Percentiles rank a stretch among this genome's conserved stretches.
phyloP scores from a whole-genome alignment of 2,797 vertebrate species.

The Serranus cabrilla region DNA sequence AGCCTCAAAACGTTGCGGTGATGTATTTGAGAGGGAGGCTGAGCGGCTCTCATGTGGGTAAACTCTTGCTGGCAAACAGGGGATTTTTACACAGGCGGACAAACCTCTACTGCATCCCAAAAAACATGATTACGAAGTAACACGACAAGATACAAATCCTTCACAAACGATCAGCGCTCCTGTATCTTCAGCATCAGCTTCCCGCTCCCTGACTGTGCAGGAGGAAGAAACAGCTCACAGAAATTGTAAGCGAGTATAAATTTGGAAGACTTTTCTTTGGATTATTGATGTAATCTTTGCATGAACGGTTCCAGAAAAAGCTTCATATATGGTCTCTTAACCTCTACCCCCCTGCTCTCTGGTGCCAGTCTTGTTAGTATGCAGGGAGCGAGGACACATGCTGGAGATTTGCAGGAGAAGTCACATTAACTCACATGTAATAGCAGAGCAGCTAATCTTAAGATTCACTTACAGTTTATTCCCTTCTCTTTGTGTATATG shows the following conservation, averaged over 20 bases:
- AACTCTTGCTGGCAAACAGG: slow-evolving; percentile 37
- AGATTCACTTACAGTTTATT: slow-evolving; percentile 39
- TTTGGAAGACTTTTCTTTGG: slow-evolving; percentile 22
- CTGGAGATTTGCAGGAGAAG: slow-evolving; percentile 7
- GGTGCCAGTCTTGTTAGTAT: slow-evolving; percentile 25
- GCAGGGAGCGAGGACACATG: slow-evolving; percentile 11
- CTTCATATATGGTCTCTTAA: background rate
- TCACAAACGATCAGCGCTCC: background rate
- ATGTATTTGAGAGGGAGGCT: slow-evolving; percentile 28
- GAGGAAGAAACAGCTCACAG: background rate
- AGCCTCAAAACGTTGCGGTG: slow-evolving; percentile 27
- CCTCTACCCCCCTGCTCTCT: slow-evolving; percentile 10
- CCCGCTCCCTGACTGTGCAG: background rate
- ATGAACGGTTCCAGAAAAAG: slow-evolving; percentile 1
- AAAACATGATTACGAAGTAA: slow-evolving; percentile 39
- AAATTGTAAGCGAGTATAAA: background rate
- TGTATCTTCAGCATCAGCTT: slow-evolving; percentile 17
- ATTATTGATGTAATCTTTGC: slow-evolving; percentile 22
- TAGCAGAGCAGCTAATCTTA: slow-evolving; percentile 21
- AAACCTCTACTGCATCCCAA: slow-evolving; percentile 21
- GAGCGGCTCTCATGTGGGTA: slow-evolving; percentile 38
- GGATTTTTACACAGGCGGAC: slow-evolving; percentile 35
- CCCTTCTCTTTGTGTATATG: background rate
- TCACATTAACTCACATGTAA: slow-evolving; percentile 27
- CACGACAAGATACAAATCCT: slow-evolving; percentile 22